phyloP scores from a whole-genome alignment of 2,113 vertebrate species.

The Myiozetetes cayanensis region DNA sequence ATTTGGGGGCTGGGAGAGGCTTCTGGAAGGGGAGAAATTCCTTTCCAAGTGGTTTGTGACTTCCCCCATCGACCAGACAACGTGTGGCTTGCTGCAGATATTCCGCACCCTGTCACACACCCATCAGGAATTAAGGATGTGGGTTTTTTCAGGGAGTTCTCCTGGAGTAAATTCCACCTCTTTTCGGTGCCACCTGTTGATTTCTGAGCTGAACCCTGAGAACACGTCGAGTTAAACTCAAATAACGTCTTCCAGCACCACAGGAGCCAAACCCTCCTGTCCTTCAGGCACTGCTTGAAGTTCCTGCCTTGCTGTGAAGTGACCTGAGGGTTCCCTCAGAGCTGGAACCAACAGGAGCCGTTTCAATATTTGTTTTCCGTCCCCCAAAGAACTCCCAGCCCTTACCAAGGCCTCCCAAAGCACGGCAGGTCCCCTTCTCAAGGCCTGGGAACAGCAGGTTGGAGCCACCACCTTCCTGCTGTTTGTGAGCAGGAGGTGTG shows the following conservation, averaged over 20 bases:
- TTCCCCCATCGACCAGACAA: background rate
- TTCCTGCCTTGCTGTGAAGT: background rate
- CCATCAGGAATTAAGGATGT: background rate
- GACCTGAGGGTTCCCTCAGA: background rate
- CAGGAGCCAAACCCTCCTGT: background rate
- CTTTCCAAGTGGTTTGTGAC: background rate
- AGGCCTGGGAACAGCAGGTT: background rate
- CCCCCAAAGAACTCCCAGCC: background rate
- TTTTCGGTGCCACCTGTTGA: background rate
- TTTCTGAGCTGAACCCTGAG: background rate
- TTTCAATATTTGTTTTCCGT: background rate
- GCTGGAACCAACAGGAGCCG: background rate
- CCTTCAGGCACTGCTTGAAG: background rate
- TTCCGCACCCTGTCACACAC: accelerated
- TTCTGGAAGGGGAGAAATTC: background rate
- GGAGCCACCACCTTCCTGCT: background rate
- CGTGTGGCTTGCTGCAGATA: accelerated
- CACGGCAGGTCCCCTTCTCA: background rate
- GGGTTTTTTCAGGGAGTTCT: background rate
- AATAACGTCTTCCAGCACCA: no score
- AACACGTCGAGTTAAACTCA: background rate
- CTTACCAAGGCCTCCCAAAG: background rate
- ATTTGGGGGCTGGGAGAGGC: background rate
- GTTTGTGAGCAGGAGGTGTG: background rate
- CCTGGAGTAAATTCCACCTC: background rate